Evolutionary conservation across 53 echinoderm and acorn worm species (phyloP), one percentile per base, ranked within the genome.

Genomic region (Patiria pectinifera): DNA sequence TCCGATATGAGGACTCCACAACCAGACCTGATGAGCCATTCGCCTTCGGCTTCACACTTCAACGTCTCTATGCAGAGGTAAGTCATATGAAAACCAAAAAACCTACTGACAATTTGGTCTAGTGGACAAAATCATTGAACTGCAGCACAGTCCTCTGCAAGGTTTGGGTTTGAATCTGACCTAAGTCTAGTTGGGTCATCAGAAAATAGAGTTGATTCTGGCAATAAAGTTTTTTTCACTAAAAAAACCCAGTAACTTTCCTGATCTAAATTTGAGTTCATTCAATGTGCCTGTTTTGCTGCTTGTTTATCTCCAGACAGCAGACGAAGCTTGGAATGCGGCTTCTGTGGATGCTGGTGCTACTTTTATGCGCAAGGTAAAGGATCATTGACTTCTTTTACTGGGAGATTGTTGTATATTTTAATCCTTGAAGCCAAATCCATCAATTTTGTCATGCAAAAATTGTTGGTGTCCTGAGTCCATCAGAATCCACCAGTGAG

Each of bases 1-100:
- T 99, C 45, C 84, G 99, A 3, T 99, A 99, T 92, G 99, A 99
- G 79, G 99, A 99, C 87, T 91, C 94, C 49, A 92, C 93, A 45
- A 95, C 96, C 11, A 91, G 95, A 21, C 99, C 99, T 4, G 96
- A 93, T 45, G 82, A 95, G 11, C 96, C 99, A 11, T 94, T 99
- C 70, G 94, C 96, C 14, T 93, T 97, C 89, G 99, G 99, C 2
- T 78, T 96, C 19, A 96, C 94, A 23, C 69, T 99, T 80, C 95
- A 94, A 26, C 83, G 96, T 24, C 59, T 99, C 59, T 94, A 92
- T 12, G 96, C 99, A 16, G 94, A 94, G 97, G 97, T 97, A 48
- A 83, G 92, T 53, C 53, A 53, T 53, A 86, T 11, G 24, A 18
- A 49, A 8, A 47, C 3, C 4, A 15, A 45, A 82, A 10, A 45